Evolutionary conservation across 2,797 vertebrate genomes (phyloP), one percentile per base, ranked within the genome.

Genomic region (Cynodonichthys magdalenae): DNA sequence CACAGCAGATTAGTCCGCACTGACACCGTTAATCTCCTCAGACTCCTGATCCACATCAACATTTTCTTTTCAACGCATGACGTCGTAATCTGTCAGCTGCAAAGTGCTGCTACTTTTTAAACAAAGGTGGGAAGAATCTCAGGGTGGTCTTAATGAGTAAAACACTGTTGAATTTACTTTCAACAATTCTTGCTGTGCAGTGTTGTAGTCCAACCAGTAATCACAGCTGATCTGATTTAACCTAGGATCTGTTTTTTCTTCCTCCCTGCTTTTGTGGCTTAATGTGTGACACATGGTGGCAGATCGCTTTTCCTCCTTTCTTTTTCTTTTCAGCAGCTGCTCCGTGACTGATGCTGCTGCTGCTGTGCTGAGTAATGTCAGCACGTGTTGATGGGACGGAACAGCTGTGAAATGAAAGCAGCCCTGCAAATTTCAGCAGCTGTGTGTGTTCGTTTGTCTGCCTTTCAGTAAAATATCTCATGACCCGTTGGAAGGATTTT

Each of bases 371-470:
- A 88, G 66, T 74, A 74, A 85, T 65, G 75, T 54, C 73, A 81
- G 74, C 85, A 85, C 87, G 84, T 91, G 87, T 63, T 77, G n/a
- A 42, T 76, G 80, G 53, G 78, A 78, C 55, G 56, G 61, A 4
- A 60, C 46, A 6, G 66, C 84, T 73, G 74, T 71, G 72, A 39
- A 15, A 73, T 58, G 66, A 74, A 60, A 36, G 39, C 57, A 34
- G 48, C 58, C 41, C 60, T 66, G 82, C 80, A 82, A 85, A 85
- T 66, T 50, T 69, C 71, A 62, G 84, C 86, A 72, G 67, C 67
- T 85, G 70, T 6, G 0, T 66, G 44, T 27, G 29, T 49, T 15
- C 28, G 27, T 51, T 24, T 28, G 49, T 29, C 29, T 5, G 5
- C n/a, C n/a, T n/a, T n/a, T n/a, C n/a, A n/a, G n/a, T n/a, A n/a